A percentile compares a stretch with the other conserved stretches of the same genome.
Conservation (phyloP, 2,888 invertebrate species). For the Eueremaeus valkanovi region DNA sequence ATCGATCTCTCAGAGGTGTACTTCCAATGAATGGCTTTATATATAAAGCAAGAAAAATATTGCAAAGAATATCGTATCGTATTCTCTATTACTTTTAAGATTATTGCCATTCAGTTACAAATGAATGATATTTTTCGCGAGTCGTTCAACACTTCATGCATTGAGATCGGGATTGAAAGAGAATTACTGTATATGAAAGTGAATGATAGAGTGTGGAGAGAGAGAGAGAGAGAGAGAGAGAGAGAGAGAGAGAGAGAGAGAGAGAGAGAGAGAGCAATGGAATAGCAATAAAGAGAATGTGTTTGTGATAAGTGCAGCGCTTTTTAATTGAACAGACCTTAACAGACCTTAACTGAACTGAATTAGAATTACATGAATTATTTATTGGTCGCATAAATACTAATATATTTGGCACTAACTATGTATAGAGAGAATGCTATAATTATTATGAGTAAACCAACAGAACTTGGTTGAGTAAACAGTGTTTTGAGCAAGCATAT, state of each 20-base stretch:
- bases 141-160: background rate
- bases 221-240: background rate
- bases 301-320: slow-evolving; percentile 8
- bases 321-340: slow-evolving; percentile 15
- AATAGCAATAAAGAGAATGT: background rate
- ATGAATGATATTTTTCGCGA: background rate
- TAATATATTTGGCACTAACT: slow-evolving; percentile 16
- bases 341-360: background rate
- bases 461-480: slow-evolving; percentile 1
- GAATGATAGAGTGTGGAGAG: too few relatives aligned
- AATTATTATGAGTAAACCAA: background rate
- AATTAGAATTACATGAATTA: background rate
- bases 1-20: slow-evolving; percentile 1
- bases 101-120: background rate
- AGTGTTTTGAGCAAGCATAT: background rate
- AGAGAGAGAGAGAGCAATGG: background rate
- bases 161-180: too few relatives aligned
- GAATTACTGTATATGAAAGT: too few relatives aligned
- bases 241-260: background rate
- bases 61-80: background rate
- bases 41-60: background rate
- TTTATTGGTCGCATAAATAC: slow-evolving; percentile 24
- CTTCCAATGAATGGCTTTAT: background rate
- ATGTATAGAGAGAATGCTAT: slow-evolving; percentile 12
- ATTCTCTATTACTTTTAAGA: background rate